These are phyloP conservation scores for Etheostoma perlongum DNA, from an alignment of 2,797 vertebrate species.

Conservation along the genomic window DNA sequence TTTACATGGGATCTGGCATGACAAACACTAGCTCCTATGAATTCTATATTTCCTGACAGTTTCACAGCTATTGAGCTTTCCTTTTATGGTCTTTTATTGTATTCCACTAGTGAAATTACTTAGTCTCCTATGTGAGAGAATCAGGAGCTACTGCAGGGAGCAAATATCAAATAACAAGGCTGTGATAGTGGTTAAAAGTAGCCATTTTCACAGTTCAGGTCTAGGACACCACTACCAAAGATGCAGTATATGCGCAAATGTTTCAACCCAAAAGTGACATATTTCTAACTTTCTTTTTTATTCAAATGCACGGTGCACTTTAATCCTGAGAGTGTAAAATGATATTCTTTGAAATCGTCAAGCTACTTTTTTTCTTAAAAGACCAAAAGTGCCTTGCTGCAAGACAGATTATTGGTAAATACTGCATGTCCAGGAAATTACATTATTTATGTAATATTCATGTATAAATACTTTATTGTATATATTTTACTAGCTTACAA, in stretches of 20 bases:
- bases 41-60: constrained; percentile 58
- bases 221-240: neutral
- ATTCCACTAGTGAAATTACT: constrained; percentile 25
- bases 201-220: neutral
- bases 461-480: too few species aligned
- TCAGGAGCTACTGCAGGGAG: too few species aligned
- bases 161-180: neutral
- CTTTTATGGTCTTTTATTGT: constrained; percentile 50
- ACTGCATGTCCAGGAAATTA: constrained; percentile 12
- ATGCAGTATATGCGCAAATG: neutral
- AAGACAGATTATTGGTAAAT: constrained; percentile 27
- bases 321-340: neutral
- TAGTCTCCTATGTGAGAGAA: too few species aligned
- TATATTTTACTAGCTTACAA: too few species aligned
- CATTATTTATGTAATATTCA: neutral
- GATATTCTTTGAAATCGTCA: neutral
- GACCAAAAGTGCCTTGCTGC: constrained; percentile 22
- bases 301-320: neutral
- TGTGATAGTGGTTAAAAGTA: neutral
- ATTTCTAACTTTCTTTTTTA: neutral
- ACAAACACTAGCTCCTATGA: constrained; percentile 39
- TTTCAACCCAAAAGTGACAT: too few species aligned
- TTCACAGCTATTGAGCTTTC: constrained; percentile 42
- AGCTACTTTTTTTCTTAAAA: constrained; percentile 4
- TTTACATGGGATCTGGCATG: constrained; percentile 26